phyloP scores from a whole-genome alignment of 2,888 invertebrate species.

The Temnothorax unifasciatus region DNA sequence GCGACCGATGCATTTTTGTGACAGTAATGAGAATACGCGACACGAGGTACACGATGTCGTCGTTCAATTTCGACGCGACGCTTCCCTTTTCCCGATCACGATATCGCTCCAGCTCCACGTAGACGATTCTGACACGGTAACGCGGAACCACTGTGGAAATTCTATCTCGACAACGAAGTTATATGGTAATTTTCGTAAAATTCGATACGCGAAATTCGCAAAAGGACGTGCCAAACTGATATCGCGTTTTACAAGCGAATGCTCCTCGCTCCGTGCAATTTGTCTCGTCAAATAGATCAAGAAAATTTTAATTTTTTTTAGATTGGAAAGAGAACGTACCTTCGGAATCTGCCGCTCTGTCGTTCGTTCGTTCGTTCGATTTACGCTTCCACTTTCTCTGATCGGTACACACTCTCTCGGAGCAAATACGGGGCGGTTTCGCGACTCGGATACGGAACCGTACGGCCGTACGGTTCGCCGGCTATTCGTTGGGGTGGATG shows the following conservation, averaged over 20 bases:
- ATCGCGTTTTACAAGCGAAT: neutral
- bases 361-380: conserved; percentile 71
- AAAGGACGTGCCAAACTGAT: neutral
- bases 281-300: neutral
- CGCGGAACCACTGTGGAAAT: neutral
- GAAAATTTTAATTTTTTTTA: neutral
- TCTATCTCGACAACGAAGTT: neutral
- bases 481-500: conserved; percentile 73
- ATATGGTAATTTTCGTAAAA: neutral
- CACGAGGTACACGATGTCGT: neutral
- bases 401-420: conserved; percentile 13
- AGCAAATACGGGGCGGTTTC: conserved; percentile 27
- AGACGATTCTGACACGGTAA: neutral
- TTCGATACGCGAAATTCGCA: too few species aligned
- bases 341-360: conserved; percentile 54
- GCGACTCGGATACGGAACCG: conserved; percentile 44
- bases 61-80: neutral
- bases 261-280: neutral
- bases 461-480: conserved; percentile 56
- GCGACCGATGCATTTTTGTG: neutral
- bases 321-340: conserved; percentile 52
- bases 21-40: neutral
- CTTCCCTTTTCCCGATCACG: neutral
- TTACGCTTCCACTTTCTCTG: conserved; percentile 50
- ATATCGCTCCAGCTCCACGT: neutral